These are phyloP conservation scores for Drosophila ezoana DNA, from an alignment of 2,888 invertebrate species.

Conservation along the genomic window DNA sequence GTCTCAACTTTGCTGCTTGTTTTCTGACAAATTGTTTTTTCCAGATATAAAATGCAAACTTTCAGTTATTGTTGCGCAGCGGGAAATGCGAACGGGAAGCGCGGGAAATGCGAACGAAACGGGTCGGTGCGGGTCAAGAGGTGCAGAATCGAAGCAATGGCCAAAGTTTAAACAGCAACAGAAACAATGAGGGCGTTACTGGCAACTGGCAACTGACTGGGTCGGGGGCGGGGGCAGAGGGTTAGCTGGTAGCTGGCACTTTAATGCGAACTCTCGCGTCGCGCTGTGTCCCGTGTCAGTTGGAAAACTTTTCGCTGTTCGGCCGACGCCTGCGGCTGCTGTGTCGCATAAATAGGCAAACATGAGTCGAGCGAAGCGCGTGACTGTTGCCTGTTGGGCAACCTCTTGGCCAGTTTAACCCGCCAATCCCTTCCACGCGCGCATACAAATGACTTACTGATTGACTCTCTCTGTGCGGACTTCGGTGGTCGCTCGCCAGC, in stretches of 20 bases:
- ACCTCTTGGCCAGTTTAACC: slow-evolving; percentile 22
- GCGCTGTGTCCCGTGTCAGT: slow-evolving; percentile 45
- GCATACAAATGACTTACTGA: slow-evolving; percentile 70
- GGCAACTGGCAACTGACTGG: slow-evolving; percentile 1
- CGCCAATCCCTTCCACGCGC: slow-evolving; percentile 1
- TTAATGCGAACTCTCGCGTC: slow-evolving; percentile 7
- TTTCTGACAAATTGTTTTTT: slow-evolving; percentile 70
- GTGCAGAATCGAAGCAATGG: slow-evolving; percentile 27
- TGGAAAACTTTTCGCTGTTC: slow-evolving; percentile 58
- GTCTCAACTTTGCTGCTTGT: slow-evolving; percentile 51
- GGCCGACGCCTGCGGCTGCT: slow-evolving; percentile 56
- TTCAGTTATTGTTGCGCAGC: slow-evolving; percentile 9
- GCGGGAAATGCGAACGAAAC: background rate
- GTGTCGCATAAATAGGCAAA: slow-evolving; percentile 74
- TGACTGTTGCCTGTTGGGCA: slow-evolving; percentile 47
- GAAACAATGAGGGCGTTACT: slow-evolving; percentile 39
- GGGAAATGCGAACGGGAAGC: slow-evolving; percentile 10
- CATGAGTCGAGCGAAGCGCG: slow-evolving; percentile 63
- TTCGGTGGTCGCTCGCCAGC: slow-evolving; percentile 15
- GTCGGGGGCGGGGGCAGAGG: background rate
- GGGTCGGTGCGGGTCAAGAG: slow-evolving; percentile 16
- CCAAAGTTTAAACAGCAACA: slow-evolving; percentile 63
- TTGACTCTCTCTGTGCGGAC: slow-evolving; percentile 51
- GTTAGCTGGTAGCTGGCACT: background rate
- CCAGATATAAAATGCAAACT: slow-evolving; percentile 41